Evolutionary conservation across 1,140 invertebrate species (phyloP).

Genomic region (Dinoponera quadriceps): DNA sequence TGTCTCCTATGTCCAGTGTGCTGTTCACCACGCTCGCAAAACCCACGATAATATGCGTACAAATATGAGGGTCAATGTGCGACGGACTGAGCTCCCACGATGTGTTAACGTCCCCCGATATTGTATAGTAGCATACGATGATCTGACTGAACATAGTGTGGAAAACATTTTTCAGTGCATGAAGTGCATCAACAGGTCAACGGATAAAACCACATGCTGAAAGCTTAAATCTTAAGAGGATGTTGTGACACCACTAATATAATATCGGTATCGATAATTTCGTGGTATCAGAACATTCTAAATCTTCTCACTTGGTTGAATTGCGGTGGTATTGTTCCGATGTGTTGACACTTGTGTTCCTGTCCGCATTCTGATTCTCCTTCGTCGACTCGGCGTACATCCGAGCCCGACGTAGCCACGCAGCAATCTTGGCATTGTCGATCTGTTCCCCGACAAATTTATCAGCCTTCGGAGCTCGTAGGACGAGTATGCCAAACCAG

Average conservation of each 20-base stretch:
- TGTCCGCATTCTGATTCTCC: conserved; percentile 77
- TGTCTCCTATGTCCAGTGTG: conserved; percentile 84
- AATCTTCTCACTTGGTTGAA: conserved; percentile 55
- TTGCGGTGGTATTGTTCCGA: conserved; percentile 52
- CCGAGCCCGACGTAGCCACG: conserved; percentile 79
- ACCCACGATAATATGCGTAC: conserved; percentile 93
- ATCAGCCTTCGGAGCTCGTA: conserved; percentile 44
- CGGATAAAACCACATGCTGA: too few relatives aligned
- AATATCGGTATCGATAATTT: too few relatives aligned
- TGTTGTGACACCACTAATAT: too few relatives aligned
- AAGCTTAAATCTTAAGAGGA: too few relatives aligned
- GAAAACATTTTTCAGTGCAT: not conserved
- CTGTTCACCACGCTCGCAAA: conserved; percentile 90
- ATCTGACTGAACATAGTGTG: conserved; percentile 62
- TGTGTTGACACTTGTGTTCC: conserved; percentile 67
- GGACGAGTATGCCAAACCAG: conserved; percentile 70
- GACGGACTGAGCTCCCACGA: conserved; percentile 85
- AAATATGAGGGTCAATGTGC: conserved; percentile 89
- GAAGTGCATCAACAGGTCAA: too few relatives aligned
- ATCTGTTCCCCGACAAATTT: conserved; percentile 42
- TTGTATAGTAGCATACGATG: conserved; percentile 88
- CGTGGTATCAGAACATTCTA: too few relatives aligned
- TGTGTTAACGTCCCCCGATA: conserved; percentile 80
- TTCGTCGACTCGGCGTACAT: conserved; percentile 80
- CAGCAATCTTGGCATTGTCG: conserved; percentile 77